phyloP scores from a whole-genome alignment of 2,888 invertebrate genomes.

The Thereva nobilitata region DNA sequence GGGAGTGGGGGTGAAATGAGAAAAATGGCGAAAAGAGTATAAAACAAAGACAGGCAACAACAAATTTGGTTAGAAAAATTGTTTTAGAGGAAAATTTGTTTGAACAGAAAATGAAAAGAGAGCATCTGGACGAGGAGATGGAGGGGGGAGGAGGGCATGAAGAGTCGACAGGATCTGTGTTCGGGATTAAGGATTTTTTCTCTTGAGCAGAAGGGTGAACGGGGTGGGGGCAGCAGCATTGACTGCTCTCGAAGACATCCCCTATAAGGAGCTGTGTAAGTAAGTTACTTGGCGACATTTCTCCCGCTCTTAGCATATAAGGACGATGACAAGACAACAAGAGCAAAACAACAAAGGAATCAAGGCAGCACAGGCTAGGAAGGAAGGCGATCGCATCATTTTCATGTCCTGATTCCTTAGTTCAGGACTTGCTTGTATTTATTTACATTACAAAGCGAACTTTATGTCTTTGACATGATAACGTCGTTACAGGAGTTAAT shows the following conservation, averaged over 20 bases:
- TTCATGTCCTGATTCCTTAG: conserved; percentile 22
- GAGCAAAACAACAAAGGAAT: background rate
- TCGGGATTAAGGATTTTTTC: too few species aligned
- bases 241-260: too few species aligned
- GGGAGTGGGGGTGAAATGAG: conserved; percentile 17
- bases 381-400: conserved; percentile 17
- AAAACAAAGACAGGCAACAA: conserved; percentile 25
- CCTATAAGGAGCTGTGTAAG: too few species aligned
- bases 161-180: conserved; percentile 14
- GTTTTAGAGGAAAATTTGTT: conserved; percentile 40
- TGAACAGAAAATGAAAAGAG: conserved; percentile 30
- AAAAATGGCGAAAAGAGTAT: conserved; percentile 8
- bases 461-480: conserved; percentile 43
- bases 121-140: background rate
- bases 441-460: conserved; percentile 43
- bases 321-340: conserved; percentile 22
- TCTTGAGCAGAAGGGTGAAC: background rate
- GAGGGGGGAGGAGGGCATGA: conserved; percentile 1
- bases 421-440: conserved; percentile 7
- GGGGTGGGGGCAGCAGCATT: background rate
- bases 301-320: conserved; percentile 23
- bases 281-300: conserved; percentile 24
- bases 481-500: conserved; percentile 41
- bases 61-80: conserved; percentile 38
- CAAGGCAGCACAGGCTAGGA: conserved; percentile 3